These are phyloP conservation scores for pig (Sus scrofa) DNA, from an alignment of 2,113 vertebrate genomes.

Conservation along the genomic window T2T-Sscrofa CM000812.6:77542501-77543000, in stretches of 20 bases:
- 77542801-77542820: no score
- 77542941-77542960: no score
- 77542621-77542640: background rate
- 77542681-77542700: constrained; percentile 27
- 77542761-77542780: no score
- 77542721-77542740: no score
- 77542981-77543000: constrained; percentile 46
- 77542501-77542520: background rate
- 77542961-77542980: background rate
- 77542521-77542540: background rate
- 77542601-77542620: background rate
- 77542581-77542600: background rate
- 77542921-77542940: no score
- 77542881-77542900: no score
- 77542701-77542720: constrained; percentile 47
- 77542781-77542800: no score
- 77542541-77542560: background rate
- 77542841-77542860: no score
- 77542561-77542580: constrained; percentile 6
- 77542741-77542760: no score
- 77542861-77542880: no score
- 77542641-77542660: background rate
- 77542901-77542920: no score
- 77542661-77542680: constrained; percentile 44
- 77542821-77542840: no score